Conservation (phyloP, 2,888 invertebrate species). For the Resseliella maxima region DNA sequence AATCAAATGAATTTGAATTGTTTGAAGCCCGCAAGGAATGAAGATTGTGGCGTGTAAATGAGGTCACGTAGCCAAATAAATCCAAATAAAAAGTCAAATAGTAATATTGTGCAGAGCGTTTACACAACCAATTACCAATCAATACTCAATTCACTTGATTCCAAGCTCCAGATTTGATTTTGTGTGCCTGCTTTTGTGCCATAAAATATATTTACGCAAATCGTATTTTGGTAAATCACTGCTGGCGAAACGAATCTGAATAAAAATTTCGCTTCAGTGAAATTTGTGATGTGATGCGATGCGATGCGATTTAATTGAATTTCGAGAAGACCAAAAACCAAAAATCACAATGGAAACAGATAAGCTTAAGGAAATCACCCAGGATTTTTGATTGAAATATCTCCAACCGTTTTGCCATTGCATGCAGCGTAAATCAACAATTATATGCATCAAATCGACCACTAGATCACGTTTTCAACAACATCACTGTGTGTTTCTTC, state of each 20-base stretch:
- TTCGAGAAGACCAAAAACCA: background rate
- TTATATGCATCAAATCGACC: slow-evolving; percentile 44
- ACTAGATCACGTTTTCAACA: background rate
- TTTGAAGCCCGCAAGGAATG: too few species aligned
- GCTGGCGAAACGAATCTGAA: background rate
- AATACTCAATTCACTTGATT: background rate
- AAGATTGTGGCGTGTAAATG: background rate
- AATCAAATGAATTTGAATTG: too few species aligned
- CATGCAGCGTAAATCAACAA: slow-evolving; percentile 8
- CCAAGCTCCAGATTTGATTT: background rate
- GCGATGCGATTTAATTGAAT: background rate
- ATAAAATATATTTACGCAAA: background rate
- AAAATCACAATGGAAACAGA: background rate
- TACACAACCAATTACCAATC: slow-evolving; percentile 8
- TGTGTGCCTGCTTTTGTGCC: background rate
- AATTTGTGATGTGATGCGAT: too few species aligned
- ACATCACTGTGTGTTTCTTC: too few species aligned
- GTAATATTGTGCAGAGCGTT: background rate
- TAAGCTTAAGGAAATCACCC: background rate
- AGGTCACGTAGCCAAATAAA: slow-evolving; percentile 26
- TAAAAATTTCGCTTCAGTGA: too few species aligned
- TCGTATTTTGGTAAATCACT: background rate
- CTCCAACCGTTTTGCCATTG: background rate
- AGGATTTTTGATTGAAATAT: background rate
- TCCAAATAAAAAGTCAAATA: slow-evolving; percentile 30